Evolutionary conservation across 2,797 vertebrate species (phyloP).

Genomic region (Perodicticus potto): DNA sequence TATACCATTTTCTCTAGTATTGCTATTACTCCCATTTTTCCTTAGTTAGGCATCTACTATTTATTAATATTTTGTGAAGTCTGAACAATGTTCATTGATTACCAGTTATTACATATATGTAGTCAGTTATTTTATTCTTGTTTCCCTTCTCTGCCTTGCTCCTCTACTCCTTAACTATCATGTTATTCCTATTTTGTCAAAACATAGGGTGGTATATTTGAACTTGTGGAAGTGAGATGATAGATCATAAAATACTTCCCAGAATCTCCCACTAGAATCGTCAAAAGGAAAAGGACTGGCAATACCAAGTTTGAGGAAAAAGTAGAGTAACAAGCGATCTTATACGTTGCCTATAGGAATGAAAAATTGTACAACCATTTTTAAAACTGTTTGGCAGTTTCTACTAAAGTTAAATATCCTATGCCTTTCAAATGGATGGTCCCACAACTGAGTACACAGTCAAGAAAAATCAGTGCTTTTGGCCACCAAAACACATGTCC

Average conservation of each 20-base stretch:
- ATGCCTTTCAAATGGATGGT: neutral
- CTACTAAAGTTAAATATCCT: neutral
- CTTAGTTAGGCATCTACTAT: neutral
- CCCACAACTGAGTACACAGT: neutral
- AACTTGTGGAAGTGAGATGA: neutral
- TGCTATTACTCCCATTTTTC: neutral
- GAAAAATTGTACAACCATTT: neutral
- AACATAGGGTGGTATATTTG: neutral
- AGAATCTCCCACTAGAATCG: neutral
- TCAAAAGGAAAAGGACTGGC: neutral
- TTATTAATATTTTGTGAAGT: constrained; percentile 21
- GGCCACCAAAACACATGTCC: neutral
- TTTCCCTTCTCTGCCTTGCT: neutral
- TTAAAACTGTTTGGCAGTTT: constrained; percentile 19
- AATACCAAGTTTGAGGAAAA: neutral
- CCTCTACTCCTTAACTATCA: neutral
- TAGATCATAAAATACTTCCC: constrained; percentile 8
- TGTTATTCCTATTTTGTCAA: constrained; percentile 14
- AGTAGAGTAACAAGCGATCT: neutral
- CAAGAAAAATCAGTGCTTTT: constrained; percentile 10
- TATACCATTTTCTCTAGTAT: neutral
- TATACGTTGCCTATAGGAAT: neutral
- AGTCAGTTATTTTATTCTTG: neutral
- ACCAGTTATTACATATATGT: neutral
- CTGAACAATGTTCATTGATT: neutral